These are phyloP conservation scores for Distichodus sexfasciatus DNA, from an alignment of 2,797 vertebrate genomes.

Conservation along the genomic window DNA sequence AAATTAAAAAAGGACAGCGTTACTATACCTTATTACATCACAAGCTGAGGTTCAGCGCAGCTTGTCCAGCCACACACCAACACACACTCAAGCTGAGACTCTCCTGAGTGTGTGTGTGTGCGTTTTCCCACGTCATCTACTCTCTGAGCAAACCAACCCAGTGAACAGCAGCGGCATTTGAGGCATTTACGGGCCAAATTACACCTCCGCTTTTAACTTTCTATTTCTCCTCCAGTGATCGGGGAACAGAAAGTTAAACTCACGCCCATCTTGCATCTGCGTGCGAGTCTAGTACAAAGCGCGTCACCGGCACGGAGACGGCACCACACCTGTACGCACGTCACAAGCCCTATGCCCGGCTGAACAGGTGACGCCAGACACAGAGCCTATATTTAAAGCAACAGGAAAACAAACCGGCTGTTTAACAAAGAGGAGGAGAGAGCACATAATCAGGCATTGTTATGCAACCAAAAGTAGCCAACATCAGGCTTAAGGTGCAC, in stretches of 20 bases:
- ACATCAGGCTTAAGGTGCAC: background rate
- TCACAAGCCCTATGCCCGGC: conserved; percentile 51
- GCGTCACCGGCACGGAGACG: conserved; percentile 1
- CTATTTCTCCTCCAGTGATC: conserved; percentile 49
- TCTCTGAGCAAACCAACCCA: conserved; percentile 31
- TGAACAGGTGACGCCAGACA: conserved; percentile 58
- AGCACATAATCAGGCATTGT: conserved; percentile 8
- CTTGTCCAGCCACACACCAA: background rate
- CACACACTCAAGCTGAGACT: too few relatives aligned
- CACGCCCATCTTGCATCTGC: conserved; percentile 53
- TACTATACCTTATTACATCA: conserved; percentile 15
- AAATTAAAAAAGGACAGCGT: background rate
- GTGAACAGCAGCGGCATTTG: background rate
- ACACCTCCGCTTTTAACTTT: conserved; percentile 52
- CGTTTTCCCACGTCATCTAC: conserved; percentile 16
- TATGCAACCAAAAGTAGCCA: conserved; percentile 36
- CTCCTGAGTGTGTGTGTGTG: background rate
- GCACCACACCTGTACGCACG: conserved; percentile 64
- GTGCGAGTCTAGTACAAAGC: conserved; percentile 28
- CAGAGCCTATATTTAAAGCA: conserved; percentile 43
- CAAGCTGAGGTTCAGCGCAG: background rate
- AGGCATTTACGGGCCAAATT: conserved; percentile 48
- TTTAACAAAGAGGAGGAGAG: conserved; percentile 74
- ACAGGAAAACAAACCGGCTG: conserved; percentile 54
- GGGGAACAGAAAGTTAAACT: conserved; percentile 67